Percentiles rank a stretch among this genome's conserved stretches.
phyloP scores from a whole-genome alignment of 2,888 invertebrate species.

The Heliconius ethilla region DNA sequence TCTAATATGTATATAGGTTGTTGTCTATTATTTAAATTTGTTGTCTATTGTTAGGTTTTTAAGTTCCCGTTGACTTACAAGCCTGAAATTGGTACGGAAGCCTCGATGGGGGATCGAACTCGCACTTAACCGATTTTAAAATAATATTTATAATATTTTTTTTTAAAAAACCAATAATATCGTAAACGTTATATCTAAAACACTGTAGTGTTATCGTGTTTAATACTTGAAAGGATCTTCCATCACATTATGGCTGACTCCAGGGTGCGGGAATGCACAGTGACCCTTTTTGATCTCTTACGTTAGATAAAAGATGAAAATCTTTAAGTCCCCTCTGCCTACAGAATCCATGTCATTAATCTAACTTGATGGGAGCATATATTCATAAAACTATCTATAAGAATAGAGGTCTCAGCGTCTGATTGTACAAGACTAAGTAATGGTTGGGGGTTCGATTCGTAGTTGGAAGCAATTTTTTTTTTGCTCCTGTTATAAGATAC shows the following conservation, averaged over 20 bases:
- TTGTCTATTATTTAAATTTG: too few relatives aligned
- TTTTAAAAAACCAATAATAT: neutral
- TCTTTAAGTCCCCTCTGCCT: conserved; percentile 28
- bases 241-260: conserved; percentile 13
- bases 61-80: neutral
- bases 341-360: conserved; percentile 28
- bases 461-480: neutral
- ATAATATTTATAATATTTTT: too few relatives aligned
- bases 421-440: neutral
- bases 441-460: neutral
- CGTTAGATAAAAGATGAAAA: conserved; percentile 33
- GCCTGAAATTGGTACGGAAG: too few relatives aligned
- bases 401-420: too few relatives aligned
- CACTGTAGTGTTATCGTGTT: conserved; percentile 10
- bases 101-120: too few relatives aligned
- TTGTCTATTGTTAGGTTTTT: too few relatives aligned
- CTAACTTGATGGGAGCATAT: conserved; percentile 18
- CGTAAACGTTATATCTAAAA: neutral
- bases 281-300: conserved; percentile 31
- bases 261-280: conserved; percentile 7
- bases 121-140: neutral
- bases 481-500: neutral
- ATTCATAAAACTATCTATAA: conserved; percentile 5
- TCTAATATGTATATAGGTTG: too few relatives aligned
- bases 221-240: conserved; percentile 9